Conservation (phyloP, 2,888 invertebrate species). For the Meloe dianella region DNA sequence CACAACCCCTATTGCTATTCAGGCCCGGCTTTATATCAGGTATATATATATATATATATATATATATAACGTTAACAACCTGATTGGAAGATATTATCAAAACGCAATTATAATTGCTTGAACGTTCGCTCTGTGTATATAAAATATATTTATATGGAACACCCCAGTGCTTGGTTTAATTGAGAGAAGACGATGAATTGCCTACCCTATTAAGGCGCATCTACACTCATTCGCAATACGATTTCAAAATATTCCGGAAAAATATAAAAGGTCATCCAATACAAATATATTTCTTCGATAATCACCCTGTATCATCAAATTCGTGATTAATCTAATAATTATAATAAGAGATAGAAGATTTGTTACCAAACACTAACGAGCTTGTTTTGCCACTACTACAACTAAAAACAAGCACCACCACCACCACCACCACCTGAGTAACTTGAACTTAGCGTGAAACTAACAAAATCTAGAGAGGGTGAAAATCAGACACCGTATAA, state of each 20-base stretch:
- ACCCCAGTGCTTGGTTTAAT: background rate
- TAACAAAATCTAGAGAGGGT: constrained; percentile 9
- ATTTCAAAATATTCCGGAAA: too few species aligned
- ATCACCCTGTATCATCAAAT: background rate
- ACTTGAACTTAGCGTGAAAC: constrained; percentile 12
- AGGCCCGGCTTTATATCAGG: background rate
- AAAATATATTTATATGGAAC: background rate
- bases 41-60: background rate
- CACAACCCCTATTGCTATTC: background rate
- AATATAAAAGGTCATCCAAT: too few species aligned
- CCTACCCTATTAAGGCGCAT: background rate
- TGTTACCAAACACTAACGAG: constrained; percentile 34
- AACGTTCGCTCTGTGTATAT: background rate
- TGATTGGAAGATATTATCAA: background rate
- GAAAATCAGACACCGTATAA: constrained; percentile 7
- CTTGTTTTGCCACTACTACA: constrained; percentile 21
- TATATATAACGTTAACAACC: background rate
- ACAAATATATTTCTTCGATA: too few species aligned
- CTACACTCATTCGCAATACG: too few species aligned
- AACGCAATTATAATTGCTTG: constrained; percentile 10
- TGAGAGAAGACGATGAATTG: background rate
- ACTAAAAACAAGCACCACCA: background rate
- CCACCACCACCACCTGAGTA: constrained; percentile 5
- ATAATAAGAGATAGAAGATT: constrained; percentile 20
- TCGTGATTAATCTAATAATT: background rate